Evolutionary conservation across 2,797 vertebrate genomes (phyloP), one percentile per base, ranked within the genome.

Genomic region (Anableps anableps): DNA sequence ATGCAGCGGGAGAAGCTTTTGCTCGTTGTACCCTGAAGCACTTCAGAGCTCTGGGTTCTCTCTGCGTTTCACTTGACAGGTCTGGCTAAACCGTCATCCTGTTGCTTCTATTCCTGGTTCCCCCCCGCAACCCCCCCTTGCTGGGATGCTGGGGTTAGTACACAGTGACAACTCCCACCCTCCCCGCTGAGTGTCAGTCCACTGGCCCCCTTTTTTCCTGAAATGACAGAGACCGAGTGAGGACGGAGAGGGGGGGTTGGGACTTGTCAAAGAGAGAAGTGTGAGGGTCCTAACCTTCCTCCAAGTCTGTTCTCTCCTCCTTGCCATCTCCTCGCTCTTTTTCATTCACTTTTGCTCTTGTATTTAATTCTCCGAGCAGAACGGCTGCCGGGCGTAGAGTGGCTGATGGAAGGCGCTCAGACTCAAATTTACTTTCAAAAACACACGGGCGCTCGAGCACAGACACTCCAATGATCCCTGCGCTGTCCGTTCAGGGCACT

Each of bases 361-460:
- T 91, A 85, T 93, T 86, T 88, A 88, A 91, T 89, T 90, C 88
- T 74, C 74, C 10, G 80, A 64, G 74, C 53, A 75, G n/a, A 84
- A 66, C 80, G 10, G 4, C 43, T 11, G 11, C 83, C 62, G 86
- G 66, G 48, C 80, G 84, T 7, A 71, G 72, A 83, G 66, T 11
- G 74, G 75, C 81, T 80, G 86, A 89, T 81, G 58, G 78, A 76
- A 66, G 38, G 31, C 60, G 5, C 16, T 83, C 82, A 60, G 74
- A 87, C 83, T 77, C 76, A 82, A 73, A 75, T 79, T 76, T 66
- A 53, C 51, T 71, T 50, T 26, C 55, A 17, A 77, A 58, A 41
- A 55, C 36, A 72, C 81, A 64, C 1, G n/a, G 29, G 19, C 45
- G 48, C 80, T 66, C 34, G 17, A 4, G 77, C 76, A 62, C 17